Base-by-base conservation (phyloP, 2,888 invertebrate genomes). In the Ichneumoninae sp. region DNA sequence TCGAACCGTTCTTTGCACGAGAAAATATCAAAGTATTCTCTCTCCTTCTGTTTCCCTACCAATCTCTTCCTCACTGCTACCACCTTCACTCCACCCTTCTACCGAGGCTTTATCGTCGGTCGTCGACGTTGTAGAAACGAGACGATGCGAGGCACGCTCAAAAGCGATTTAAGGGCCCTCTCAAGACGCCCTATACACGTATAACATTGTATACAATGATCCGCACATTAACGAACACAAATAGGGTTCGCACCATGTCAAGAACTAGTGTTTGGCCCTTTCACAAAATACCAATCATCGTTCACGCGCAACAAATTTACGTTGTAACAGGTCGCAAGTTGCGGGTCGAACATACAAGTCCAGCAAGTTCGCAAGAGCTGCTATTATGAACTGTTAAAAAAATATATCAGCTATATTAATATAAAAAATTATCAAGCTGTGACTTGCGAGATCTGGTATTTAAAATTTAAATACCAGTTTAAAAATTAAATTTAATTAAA, bases 101-200 rank as follows among this genome's bases (percentile, higher is more conserved):
- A 30, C 40, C 57, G 44, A 74, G 66, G 33, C 66, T 73, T 57
- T 66, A 68, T 33, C 73, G 66, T 57, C 73, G 44, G 30, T 74
- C 40, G 66, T 68, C 66, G 66, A 66, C 66, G 68, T 74, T 80
- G 40, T 66, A 79, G 44, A 80, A 74, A 68, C 33, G 54, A 65
- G 26, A 80, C 54, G 44, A 66, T 66, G 52, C 52, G 65, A 13
- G 44, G n/a, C 66, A 73, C 40, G 44, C 73, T 50, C 40, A n/a
- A 57, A 74, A 80, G 33, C 47, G 22, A 73, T 74, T 74, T 57
- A 1, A 74, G 47, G 16, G n/a, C 57, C 57, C 10, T 40, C 47
- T 16, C 44, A 5, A 80, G 57, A 57, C 66, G 13, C 13, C 68
- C n/a, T 40, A 40, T 40, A 66, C 22, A 13, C 19, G 19, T 10